These are phyloP conservation scores for Nipponacmea schrenckii DNA, from an alignment of 2,888 invertebrate species.

Conservation along the genomic window DNA sequence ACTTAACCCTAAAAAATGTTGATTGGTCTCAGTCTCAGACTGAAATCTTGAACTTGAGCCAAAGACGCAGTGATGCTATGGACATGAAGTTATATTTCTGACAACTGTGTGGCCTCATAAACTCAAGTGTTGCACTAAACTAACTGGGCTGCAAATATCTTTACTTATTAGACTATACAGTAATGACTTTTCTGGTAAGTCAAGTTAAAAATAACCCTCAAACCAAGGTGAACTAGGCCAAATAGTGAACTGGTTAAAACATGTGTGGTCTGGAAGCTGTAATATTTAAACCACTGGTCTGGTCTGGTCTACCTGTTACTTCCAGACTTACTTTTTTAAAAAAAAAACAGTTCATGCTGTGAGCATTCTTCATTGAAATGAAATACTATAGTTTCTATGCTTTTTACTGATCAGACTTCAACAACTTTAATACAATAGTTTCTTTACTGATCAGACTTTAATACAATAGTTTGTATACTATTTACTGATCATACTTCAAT, in stretches of 20 bases:
- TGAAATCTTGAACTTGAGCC: constrained; percentile 24
- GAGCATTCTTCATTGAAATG: no score
- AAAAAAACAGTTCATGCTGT: no score
- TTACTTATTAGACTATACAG: background rate
- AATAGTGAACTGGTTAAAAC: background rate
- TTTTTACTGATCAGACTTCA: no score
- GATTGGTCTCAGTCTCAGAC: constrained; percentile 8
- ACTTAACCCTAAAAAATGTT: background rate
- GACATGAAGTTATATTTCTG: constrained; percentile 20
- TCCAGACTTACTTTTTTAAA: no score
- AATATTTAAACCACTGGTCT: no score
- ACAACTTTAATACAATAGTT: no score
- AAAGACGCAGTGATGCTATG: constrained; percentile 18
- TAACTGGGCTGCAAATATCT: constrained; percentile 2
- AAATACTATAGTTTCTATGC: no score
- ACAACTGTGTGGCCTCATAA: constrained; percentile 12
- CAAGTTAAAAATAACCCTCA: constrained; percentile 5
- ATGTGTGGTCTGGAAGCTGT: background rate
- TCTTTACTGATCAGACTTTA: no score
- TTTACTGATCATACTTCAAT: no score
- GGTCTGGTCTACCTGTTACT: no score
- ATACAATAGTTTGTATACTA: no score
- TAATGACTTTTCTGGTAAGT: background rate
- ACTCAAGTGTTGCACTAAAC: background rate
- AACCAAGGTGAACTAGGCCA: background rate